A percentile compares a stretch with the other conserved stretches of the same genome.
These are phyloP conservation scores for Neofelis nebulosa DNA, from an alignment of 2,113 vertebrate species.

Conservation along the genomic window DNA sequence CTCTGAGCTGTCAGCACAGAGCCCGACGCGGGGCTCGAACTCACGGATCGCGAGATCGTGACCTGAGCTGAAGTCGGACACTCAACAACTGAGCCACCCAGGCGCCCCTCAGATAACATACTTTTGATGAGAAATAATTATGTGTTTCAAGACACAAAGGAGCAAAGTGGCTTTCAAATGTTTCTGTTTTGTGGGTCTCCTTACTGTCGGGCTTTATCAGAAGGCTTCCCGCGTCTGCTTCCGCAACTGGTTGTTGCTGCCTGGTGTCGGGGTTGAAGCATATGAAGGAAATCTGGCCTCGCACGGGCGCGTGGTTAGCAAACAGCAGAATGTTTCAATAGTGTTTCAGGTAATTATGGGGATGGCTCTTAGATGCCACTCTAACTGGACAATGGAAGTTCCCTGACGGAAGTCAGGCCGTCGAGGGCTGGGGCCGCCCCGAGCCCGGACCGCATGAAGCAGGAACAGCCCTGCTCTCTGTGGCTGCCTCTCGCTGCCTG, in stretches of 20 bases:
- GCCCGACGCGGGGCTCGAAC: no score
- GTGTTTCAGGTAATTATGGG: background rate
- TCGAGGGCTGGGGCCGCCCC: background rate
- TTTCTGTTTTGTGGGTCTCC: background rate
- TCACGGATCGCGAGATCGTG: no score
- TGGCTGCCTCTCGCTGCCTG: background rate
- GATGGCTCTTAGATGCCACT: background rate
- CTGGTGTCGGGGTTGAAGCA: background rate
- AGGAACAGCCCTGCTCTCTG: background rate
- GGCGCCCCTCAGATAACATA: no score
- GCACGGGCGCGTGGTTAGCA: fast-evolving
- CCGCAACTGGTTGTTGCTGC: fast-evolving
- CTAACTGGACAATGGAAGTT: fast-evolving
- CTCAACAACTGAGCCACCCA: no score
- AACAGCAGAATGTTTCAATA: no score
- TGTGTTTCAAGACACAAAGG: background rate
- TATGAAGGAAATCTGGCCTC: background rate
- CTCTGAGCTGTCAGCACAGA: no score
- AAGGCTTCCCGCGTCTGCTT: no score
- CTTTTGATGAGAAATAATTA: background rate
- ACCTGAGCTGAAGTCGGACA: no score
- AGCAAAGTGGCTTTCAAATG: background rate
- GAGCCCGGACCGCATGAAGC: background rate
- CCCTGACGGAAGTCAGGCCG: background rate
- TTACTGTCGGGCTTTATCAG: background rate